phyloP scores from a whole-genome alignment of 2,888 invertebrate genomes.

The Syrphus vitripennis region DNA sequence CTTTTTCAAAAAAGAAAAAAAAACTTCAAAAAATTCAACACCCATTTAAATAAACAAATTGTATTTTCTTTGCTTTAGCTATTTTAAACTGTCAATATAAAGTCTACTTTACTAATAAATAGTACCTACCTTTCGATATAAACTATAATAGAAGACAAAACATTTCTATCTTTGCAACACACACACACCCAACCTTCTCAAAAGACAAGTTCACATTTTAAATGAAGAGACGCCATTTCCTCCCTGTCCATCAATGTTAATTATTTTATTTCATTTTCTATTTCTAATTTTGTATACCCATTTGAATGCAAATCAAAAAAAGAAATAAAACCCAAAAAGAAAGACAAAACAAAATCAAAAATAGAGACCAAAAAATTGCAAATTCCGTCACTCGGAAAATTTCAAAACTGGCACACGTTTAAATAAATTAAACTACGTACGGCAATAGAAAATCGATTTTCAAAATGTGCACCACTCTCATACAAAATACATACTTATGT shows the following conservation, averaged over 20 bases:
- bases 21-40: no score
- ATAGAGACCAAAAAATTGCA: slow-evolving; percentile 14
- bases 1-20: no score
- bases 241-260: slow-evolving; percentile 55
- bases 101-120: not conserved
- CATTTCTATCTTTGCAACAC: slow-evolving; percentile 7
- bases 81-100: no score
- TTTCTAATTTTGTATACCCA: slow-evolving; percentile 47
- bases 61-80: no score
- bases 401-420: slow-evolving; percentile 67
- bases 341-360: slow-evolving; percentile 20
- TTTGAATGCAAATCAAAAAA: slow-evolving; percentile 36
- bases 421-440: slow-evolving; percentile 23
- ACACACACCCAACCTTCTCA: no score
- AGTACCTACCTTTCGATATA: not conserved
- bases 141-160: not conserved
- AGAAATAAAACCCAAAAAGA: slow-evolving; percentile 3
- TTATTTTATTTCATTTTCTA: slow-evolving; percentile 51
- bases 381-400: slow-evolving; percentile 59
- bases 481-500: not conserved
- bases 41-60: no score
- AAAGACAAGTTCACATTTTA: slow-evolving; percentile 46
- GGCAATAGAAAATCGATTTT: slow-evolving; percentile 40
- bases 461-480: slow-evolving; percentile 17
- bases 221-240: slow-evolving; percentile 62